These are phyloP conservation scores for Raja brachyura DNA, from an alignment of 2,113 vertebrate genomes.

Conservation along the genomic window DNA sequence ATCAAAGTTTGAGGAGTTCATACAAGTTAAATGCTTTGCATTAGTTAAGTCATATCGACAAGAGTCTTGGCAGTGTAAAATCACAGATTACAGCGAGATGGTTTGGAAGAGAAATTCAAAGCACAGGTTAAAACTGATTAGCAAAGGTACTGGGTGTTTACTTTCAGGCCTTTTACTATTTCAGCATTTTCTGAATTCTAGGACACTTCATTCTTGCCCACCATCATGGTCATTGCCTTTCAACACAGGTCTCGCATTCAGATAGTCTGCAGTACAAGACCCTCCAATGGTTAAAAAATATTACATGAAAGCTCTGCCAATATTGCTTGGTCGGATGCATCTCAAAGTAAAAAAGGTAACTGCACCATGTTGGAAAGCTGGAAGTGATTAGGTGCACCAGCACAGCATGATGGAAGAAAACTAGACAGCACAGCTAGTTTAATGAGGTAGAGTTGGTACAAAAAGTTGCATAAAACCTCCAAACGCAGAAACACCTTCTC, in stretches of 20 bases:
- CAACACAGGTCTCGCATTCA: neutral
- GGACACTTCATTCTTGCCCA: neutral
- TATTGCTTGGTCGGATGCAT: neutral
- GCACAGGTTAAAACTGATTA: constrained; percentile 19
- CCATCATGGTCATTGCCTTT: neutral
- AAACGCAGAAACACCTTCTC: neutral
- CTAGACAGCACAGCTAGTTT: neutral
- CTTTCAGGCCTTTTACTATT: constrained; percentile 11
- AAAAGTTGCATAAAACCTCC: neutral
- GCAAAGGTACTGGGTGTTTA: neutral
- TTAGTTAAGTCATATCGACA: neutral
- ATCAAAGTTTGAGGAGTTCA: constrained; percentile 29
- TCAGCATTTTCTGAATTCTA: constrained; percentile 26
- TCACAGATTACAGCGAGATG: neutral
- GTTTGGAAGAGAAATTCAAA: neutral
- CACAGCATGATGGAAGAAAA: neutral
- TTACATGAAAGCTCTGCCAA: neutral
- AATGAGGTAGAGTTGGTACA: constrained; percentile 31
- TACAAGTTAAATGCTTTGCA: constrained; percentile 3
- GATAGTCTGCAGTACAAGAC: constrained; percentile 5
- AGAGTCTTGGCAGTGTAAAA: neutral
- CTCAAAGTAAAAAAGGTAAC: neutral
- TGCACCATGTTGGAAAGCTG: neutral
- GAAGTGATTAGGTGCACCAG: neutral
- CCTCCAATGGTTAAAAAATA: neutral